These are phyloP conservation scores for Neotragus moschatus DNA, from an alignment of 2,113 vertebrate genomes.

Conservation along the genomic window DNA sequence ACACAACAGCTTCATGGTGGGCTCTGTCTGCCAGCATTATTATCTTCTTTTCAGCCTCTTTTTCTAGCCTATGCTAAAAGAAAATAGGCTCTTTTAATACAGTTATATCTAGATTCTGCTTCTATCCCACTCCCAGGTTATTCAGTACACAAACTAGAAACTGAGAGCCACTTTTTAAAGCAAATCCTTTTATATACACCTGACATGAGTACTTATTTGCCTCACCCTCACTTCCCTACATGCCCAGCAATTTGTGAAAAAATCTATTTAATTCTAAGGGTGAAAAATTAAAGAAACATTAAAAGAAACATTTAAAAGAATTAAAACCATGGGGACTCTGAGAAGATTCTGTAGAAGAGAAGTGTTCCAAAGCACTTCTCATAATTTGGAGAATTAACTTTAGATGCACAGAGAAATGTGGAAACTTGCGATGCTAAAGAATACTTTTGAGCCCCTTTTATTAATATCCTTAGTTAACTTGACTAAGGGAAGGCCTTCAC, in stretches of 20 bases:
- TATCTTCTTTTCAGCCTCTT: conserved; percentile 85
- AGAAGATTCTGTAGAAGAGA: neutral
- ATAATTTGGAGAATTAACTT: neutral
- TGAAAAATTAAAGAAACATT: neutral
- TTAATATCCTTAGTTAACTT: neutral
- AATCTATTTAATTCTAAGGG: neutral
- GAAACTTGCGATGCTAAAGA: neutral
- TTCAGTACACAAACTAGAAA: neutral
- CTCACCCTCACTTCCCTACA: neutral
- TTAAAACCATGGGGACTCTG: neutral
- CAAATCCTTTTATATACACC: neutral
- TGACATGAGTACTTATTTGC: neutral
- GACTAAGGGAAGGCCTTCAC: neutral
- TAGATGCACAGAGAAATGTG: neutral
- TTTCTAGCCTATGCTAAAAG: conserved; percentile 83
- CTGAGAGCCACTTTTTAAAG: neutral
- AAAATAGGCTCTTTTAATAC: neutral
- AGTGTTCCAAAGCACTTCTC: neutral
- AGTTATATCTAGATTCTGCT: neutral
- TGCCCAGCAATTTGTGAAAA: neutral
- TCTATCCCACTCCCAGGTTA: neutral
- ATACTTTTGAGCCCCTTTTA: neutral
- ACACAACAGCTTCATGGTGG: conserved; percentile 87
- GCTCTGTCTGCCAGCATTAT: conserved; percentile 80
- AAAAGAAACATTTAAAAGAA: conserved; percentile 2